These are phyloP conservation scores for Ligdia adustata DNA, from an alignment of 2,888 invertebrate genomes.

Conservation along the genomic window DNA sequence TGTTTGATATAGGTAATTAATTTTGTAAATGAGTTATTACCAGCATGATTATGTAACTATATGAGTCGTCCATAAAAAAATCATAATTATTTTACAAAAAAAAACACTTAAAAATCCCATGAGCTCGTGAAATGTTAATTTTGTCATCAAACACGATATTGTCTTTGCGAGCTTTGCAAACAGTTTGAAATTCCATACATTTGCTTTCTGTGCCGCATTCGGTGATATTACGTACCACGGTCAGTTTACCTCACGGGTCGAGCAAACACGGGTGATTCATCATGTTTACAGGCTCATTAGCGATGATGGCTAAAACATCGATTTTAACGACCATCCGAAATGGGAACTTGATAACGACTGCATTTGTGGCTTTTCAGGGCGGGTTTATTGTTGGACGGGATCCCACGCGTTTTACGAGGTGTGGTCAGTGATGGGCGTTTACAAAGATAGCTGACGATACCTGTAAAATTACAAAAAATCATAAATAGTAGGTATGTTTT, in stretches of 20 bases:
- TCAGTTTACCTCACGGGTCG: conserved; percentile 39
- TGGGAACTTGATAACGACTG: conserved; percentile 3
- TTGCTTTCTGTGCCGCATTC: conserved; percentile 3
- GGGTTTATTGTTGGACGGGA: no score
- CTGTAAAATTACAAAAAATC: no score
- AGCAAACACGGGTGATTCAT: conserved; percentile 52
- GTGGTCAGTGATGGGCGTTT: no score
- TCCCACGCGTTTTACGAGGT: no score
- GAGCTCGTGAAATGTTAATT: conserved; percentile 12
- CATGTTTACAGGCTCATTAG: conserved; percentile 53
- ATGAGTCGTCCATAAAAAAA: no score
- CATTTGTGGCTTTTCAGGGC: conserved; percentile 3
- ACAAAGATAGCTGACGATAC: no score
- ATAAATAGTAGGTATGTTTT: no score
- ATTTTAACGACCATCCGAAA: conserved; percentile 18
- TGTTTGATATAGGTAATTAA: no score
- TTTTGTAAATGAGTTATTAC: no score
- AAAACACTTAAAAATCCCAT: background rate
- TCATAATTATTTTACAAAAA: background rate
- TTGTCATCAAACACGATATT: conserved; percentile 10
- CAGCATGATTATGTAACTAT: no score
- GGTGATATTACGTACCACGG: conserved; percentile 23
- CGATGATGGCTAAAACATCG: conserved; percentile 34
- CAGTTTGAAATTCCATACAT: conserved; percentile 11
- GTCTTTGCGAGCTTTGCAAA: conserved; percentile 9